Conservation (phyloP, 2,113 vertebrate genomes). For the Arizona elegans region DNA sequence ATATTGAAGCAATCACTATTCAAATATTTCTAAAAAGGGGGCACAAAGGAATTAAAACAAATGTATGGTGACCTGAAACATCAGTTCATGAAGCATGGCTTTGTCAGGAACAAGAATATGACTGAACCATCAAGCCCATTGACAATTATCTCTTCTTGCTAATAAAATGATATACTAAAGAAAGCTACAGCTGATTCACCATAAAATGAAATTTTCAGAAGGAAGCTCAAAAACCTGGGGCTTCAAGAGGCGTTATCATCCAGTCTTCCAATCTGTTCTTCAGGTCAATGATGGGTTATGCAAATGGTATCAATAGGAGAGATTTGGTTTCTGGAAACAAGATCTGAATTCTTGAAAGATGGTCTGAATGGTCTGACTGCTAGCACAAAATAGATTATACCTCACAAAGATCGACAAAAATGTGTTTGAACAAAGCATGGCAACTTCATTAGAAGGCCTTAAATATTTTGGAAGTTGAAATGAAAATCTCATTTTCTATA, state of each 20-base stretch:
- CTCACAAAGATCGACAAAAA: not conserved
- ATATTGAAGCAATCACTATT: not conserved
- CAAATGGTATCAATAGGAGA: not conserved
- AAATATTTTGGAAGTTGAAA: not conserved
- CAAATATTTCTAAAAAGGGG: not conserved
- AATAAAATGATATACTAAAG: not conserved
- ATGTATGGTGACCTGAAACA: not conserved
- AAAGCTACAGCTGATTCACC: not conserved
- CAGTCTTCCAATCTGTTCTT: not conserved
- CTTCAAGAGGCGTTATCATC: not conserved
- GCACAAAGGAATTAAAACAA: not conserved
- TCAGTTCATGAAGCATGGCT: not conserved
- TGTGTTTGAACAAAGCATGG: not conserved
- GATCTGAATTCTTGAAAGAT: not conserved
- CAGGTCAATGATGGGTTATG: not conserved
- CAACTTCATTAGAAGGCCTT: not conserved
- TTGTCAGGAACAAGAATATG: not conserved
- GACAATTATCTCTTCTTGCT: not conserved
- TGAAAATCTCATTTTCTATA: not conserved
- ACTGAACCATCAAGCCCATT: not conserved
- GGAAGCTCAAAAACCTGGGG: not conserved
- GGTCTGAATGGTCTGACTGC: not conserved
- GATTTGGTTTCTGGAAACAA: not conserved
- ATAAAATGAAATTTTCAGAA: not conserved
- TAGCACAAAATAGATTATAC: not conserved